Evolutionary conservation across 1,140 invertebrate species (phyloP), one percentile per base, ranked within the genome.

Genomic region (Drosophila saltans): DNA sequence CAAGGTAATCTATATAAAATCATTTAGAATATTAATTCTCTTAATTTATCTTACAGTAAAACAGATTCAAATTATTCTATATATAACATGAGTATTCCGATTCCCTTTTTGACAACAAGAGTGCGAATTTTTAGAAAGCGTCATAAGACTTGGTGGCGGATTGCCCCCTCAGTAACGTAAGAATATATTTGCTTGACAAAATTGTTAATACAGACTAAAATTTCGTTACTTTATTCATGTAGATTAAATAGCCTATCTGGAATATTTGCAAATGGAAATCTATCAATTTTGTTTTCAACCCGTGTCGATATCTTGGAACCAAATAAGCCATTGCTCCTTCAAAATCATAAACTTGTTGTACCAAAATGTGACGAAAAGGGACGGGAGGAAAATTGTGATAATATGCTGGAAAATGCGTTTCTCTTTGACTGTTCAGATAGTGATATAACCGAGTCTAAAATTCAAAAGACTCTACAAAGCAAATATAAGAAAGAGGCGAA

Each of bases 221-320:
- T 57, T n/a, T 57, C 21, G 9, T n/a, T 39, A 1, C 2, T 33
- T 36, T 10, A 1, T 2, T 40, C 7, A 57, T 61, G 2, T n/a
- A 84, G 81, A 9, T 63, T 85, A 28, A 80, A 84, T 45, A 85
- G 75, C 40, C 24, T 85, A 9, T 64, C 58, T 5, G 81, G 81
- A 56, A 81, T 83, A 52, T 78, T 45, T 59, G 74, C 75, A 2
- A 72, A 66, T 43, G 69, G 56, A 43, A 78, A 85, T 36, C 3
- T 85, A 0, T 81, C 82, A 40, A 52, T 74, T 11, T 30, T 81
- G 24, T 62, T 85, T 11, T 72, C 58, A 26, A 65, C 70, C 0
- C 68, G 78, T 39, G 56, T 81, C 6, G 68, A 78, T 57, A 59
- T 85, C 10, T 33, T 85, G 11, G 26, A 60, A 0, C 56, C 70